Base-by-base conservation (phyloP, 1,140 invertebrate species). In the Dendrolimus kikuchii region DNA sequence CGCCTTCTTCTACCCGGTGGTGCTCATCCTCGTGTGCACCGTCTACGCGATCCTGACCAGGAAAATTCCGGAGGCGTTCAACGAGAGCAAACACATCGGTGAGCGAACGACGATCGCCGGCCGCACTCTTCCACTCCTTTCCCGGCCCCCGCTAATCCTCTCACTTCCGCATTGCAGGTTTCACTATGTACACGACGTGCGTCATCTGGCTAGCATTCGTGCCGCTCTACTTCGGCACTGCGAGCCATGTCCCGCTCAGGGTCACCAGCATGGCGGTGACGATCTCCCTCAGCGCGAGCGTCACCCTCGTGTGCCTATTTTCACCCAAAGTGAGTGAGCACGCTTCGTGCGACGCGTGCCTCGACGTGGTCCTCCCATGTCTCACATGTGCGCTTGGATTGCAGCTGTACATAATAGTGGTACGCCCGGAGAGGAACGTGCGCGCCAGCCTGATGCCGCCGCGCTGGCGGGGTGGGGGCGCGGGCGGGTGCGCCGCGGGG, bases 101-200 rank as follows among this genome's bases (percentile, higher is more conserved):
- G 41, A 47, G 42, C 1, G 23, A 40, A 8, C 37, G 1, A 7
- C 38, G 6, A 2, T 40, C 36, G 4, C 40, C 6, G 23, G 4
- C 37, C 23, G 7, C 6, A 48, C 9, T 9, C 8, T n/a, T 10
- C 7, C 8, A 0, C 37, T 8, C 8, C 37, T 5, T 8, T 5
- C 39, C 6, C 43, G 23, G 8, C 5, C 4, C 48, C 38, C 38
- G 5, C 40, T 6, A 7, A 10, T 7, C 6, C 6, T 6, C 6
- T 2, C 46, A 38, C 2, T 10, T 7, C 7, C 52, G 7, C 5
- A 7, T 9, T 23, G 7, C 74, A 93, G 96, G 96, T 56, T 98
- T 98, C 86, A 96, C 96, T 7, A 98, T 98, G 96, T 99, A 99
- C 81, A 98, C 96, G 5, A 97, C 95, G 5, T 96, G 95, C 73